phyloP scores from a whole-genome alignment of 1,140 invertebrate genomes.

The Lutraria rhynchaena region DNA sequence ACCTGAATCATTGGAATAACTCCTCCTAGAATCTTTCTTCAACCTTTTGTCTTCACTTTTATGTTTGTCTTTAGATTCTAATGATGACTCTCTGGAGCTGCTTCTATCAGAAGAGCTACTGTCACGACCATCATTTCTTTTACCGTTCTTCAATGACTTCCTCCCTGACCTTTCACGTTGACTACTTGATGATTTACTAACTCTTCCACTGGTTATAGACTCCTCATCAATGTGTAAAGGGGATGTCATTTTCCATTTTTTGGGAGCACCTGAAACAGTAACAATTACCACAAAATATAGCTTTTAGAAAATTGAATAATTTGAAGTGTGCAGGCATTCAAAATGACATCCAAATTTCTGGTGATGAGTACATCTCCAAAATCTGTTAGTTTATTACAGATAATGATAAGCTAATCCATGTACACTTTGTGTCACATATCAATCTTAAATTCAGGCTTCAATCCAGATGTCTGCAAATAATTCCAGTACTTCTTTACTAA shows the following conservation, averaged over 20 bases:
- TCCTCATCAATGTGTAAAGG: conserved; percentile 44
- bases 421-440: too few species aligned
- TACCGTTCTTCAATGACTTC: neutral
- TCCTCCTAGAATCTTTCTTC: conserved; percentile 2
- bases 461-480: too few species aligned
- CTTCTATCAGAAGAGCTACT: conserved; percentile 25
- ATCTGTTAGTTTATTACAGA: too few species aligned
- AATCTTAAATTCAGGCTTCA: too few species aligned
- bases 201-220: conserved; percentile 20
- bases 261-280: conserved; percentile 53
- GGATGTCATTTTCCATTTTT: conserved; percentile 53
- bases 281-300: too few species aligned
- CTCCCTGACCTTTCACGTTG: too few species aligned
- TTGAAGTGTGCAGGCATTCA: too few species aligned
- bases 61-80: conserved; percentile 29
- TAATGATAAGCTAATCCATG: too few species aligned
- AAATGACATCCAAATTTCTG: too few species aligned
- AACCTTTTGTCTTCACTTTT: conserved; percentile 31
- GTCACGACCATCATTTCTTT: conserved; percentile 5
- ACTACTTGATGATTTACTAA: neutral
- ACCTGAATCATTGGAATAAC: neutral
- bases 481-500: too few species aligned
- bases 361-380: too few species aligned
- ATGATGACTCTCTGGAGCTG: conserved; percentile 38
- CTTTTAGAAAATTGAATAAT: too few species aligned